These are phyloP conservation scores for Temnothorax unifasciatus DNA, from an alignment of 2,888 invertebrate species.

Conservation along the genomic window DNA sequence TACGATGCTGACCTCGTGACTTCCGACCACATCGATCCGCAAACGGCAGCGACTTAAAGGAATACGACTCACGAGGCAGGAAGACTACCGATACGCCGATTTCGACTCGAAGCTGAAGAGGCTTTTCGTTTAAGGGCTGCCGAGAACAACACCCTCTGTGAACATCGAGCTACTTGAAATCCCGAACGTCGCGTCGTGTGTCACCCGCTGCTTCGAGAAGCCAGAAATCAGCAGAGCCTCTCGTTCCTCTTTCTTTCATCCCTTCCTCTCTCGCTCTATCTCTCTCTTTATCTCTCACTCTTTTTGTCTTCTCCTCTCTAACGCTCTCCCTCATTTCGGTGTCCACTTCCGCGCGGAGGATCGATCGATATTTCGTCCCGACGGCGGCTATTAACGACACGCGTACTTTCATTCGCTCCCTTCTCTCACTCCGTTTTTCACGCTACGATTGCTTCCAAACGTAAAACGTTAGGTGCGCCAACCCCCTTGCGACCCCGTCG, in stretches of 20 bases:
- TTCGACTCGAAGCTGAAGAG: slow-evolving; percentile 4
- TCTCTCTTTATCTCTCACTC: neutral
- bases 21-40: slow-evolving; percentile 12
- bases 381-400: slow-evolving; percentile 49
- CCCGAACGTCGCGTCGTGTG: neutral
- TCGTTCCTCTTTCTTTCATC: slow-evolving; percentile 6
- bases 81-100: slow-evolving; percentile 6
- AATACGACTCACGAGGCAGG: neutral
- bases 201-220: neutral
- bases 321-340: slow-evolving; percentile 17
- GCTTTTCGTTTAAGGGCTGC: neutral
- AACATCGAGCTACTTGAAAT: slow-evolving; percentile 19
- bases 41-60: slow-evolving; percentile 47
- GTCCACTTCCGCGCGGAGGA: slow-evolving; percentile 39
- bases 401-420: slow-evolving; percentile 48
- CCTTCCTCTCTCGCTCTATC: neutral
- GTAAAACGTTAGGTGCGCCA: slow-evolving; percentile 30
- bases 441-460: slow-evolving; percentile 52
- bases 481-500: neutral
- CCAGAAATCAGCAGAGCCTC: slow-evolving; percentile 10
- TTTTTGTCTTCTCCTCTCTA: neutral
- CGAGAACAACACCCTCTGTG: slow-evolving; percentile 9
- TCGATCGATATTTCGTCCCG: slow-evolving; percentile 53
- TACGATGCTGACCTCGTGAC: slow-evolving; percentile 46
- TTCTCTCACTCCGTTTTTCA: slow-evolving; percentile 27